Conservation (phyloP, 1,140 invertebrate species). For the Cydia strobilella region DNA sequence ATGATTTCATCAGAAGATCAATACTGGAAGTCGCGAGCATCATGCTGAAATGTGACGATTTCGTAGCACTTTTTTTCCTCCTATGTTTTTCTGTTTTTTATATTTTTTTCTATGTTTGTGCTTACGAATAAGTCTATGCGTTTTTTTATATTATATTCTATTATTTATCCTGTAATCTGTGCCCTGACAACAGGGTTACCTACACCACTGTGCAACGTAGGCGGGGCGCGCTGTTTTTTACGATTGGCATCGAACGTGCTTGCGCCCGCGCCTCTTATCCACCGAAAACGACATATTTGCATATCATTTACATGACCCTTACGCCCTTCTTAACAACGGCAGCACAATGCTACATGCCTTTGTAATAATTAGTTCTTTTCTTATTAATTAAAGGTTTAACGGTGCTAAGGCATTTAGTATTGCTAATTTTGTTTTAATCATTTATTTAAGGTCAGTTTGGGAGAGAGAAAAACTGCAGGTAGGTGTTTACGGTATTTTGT, state of each 20-base stretch:
- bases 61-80: too few relatives aligned
- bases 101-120: too few relatives aligned
- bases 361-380: conserved; percentile 42
- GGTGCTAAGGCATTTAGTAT: background rate
- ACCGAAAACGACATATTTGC: background rate
- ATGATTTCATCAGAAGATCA: too few relatives aligned
- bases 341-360: conserved; percentile 41
- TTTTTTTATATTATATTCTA: too few relatives aligned
- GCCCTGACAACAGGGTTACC: conserved; percentile 8
- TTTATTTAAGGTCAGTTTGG: background rate
- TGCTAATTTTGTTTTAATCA: conserved; percentile 4
- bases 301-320: background rate
- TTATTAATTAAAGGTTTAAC: conserved; percentile 41
- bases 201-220: conserved; percentile 28
- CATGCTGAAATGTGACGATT: too few relatives aligned
- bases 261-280: conserved; percentile 7
- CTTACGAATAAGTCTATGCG: too few relatives aligned
- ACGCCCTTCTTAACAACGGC: conserved; percentile 1
- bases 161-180: background rate
- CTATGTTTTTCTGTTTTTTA: too few relatives aligned
- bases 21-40: too few relatives aligned
- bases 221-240: conserved; percentile 51
- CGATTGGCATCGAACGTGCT: conserved; percentile 58
- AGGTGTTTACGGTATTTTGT: too few relatives aligned
- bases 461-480: too few relatives aligned